Evolutionary conservation across 2,797 vertebrate genomes (phyloP), one percentile per base, ranked within the genome.

Genomic region (Prunella strophiata): DNA sequence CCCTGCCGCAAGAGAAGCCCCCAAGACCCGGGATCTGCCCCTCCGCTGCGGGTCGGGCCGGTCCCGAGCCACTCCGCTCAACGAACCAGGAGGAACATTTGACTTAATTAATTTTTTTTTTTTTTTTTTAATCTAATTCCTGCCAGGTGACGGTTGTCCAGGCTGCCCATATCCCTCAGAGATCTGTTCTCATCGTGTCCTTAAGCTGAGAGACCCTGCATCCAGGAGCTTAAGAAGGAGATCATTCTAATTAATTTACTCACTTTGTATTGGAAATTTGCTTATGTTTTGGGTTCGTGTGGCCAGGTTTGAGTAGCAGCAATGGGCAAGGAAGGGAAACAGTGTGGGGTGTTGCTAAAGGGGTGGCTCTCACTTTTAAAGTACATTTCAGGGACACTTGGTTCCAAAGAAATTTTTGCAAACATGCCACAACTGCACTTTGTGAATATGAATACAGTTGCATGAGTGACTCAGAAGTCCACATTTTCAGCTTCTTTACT

Each of bases 41-140:
- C 30, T 40, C 40, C 1, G 5, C 29, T n/a, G 58, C 2, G 3
- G 40, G n/a, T 18, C 16, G 5, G 19, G 22, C 10, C 4, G 1
- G 30, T 34, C 16, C 25, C 5, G 7, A 73, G 34, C 58, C 4
- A 2, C 13, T 48, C 8, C 4, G 5, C 21, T 26, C 36, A 14
- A 22, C 3, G 1, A 42, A 40, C 8, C 16, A 34, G 9, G 7
- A 74, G 9, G 36, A 48, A 57, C 2, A 3, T 25, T 30, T 16
- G 34, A 34, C 20, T 65, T 55, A 11, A 16, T 10, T 13, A 6
- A 18, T 6, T 7, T 29, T 21, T 51, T 29, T 43, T 43, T 43
- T 27, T 12, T n/a, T 22, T 59, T 62, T 42, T 14, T 17, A 7
- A 34, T 42, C 25, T 30, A 14, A 72, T 55, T 55, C 48, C 34